Conservation (phyloP, 2,113 vertebrate genomes). For the Mormyrus iriodes region DNA sequence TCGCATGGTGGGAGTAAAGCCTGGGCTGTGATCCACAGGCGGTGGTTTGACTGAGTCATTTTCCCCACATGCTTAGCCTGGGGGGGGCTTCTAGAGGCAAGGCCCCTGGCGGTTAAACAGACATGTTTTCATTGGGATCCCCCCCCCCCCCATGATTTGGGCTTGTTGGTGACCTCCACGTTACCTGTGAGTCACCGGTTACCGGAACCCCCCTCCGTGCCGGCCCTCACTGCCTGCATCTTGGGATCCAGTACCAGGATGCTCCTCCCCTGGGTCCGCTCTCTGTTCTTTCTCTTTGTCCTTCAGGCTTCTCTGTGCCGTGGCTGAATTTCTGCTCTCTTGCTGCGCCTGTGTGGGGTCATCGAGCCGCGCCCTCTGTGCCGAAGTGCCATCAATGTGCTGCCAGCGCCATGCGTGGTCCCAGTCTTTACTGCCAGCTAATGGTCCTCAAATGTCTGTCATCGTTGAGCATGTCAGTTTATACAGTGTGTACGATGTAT, state of each 20-base stretch:
- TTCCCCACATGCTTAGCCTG: background rate
- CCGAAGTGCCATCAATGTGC: background rate
- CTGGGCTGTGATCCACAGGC: background rate
- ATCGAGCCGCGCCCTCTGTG: background rate
- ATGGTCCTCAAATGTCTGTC: background rate
- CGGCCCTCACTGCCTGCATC: background rate
- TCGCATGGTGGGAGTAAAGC: background rate
- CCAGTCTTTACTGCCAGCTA: background rate
- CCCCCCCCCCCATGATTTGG: background rate
- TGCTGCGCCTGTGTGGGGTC: background rate
- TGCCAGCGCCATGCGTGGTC: background rate
- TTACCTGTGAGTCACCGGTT: slow-evolving; percentile 17
- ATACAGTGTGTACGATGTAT: background rate
- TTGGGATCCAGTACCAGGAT: background rate
- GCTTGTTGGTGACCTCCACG: slow-evolving; percentile 3
- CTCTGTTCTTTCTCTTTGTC: background rate
- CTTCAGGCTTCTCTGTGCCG: too few relatives aligned
- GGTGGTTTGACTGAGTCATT: background rate
- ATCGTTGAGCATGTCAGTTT: background rate
- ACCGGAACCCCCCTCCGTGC: background rate
- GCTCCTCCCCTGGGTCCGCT: background rate
- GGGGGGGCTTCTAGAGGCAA: background rate
- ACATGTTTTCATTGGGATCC: background rate
- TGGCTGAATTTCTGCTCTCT: too few relatives aligned
- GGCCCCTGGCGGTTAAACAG: background rate